Conservation (phyloP, 2,888 invertebrate species). For the Netelia fuscicornis region DNA sequence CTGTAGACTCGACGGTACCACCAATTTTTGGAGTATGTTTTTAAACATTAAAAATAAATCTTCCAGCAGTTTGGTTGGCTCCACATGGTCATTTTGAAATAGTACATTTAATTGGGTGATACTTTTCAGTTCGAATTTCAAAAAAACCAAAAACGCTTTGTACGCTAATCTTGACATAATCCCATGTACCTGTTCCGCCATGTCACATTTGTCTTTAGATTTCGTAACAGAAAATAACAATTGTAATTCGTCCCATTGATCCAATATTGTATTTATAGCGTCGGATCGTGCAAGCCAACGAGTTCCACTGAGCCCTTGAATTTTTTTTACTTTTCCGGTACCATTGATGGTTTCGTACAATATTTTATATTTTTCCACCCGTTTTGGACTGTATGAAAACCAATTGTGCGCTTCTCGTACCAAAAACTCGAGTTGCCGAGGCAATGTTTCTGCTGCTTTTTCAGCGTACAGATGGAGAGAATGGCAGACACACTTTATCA, state of each 20-base stretch:
- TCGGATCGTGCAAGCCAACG: constrained; percentile 69
- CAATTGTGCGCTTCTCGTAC: too few species aligned
- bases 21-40: constrained; percentile 67
- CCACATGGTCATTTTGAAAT: constrained; percentile 74
- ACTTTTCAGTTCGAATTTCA: constrained; percentile 67
- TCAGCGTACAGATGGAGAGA: too few species aligned
- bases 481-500: too few species aligned
- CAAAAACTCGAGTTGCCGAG: too few species aligned
- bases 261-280: constrained; percentile 54
- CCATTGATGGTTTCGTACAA: too few species aligned
- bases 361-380: too few species aligned
- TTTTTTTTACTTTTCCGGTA: too few species aligned
- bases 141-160: neutral
- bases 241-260: constrained; percentile 76
- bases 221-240: constrained; percentile 67
- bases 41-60: constrained; percentile 70
- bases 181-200: neutral
- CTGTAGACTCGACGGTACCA: constrained; percentile 70
- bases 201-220: neutral
- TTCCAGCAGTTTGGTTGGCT: constrained; percentile 69
- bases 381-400: too few species aligned
- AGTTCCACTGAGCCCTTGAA: constrained; percentile 17
- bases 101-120: constrained; percentile 62
- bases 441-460: too few species aligned
- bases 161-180: neutral